These are phyloP conservation scores for Oryctes rhinoceros DNA, from an alignment of 1,140 invertebrate species.

Conservation along the genomic window DNA sequence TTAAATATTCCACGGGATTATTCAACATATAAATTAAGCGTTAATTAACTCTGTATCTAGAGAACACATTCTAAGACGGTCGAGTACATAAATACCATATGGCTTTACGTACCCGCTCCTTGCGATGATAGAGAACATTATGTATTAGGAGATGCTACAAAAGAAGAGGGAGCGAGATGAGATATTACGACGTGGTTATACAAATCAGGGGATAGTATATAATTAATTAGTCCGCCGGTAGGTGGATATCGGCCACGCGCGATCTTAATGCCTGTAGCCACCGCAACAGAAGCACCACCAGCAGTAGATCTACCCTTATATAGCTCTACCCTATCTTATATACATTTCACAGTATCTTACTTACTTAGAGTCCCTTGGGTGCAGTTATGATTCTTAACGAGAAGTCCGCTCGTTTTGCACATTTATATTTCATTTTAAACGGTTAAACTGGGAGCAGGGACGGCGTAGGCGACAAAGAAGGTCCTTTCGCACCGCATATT, in stretches of 20 bases:
- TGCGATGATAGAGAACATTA: slow-evolving; percentile 32
- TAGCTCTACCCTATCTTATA: slow-evolving; percentile 32
- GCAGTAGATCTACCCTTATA: slow-evolving; percentile 12
- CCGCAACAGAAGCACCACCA: slow-evolving; percentile 23
- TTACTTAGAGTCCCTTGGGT: slow-evolving; percentile 31
- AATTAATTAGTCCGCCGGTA: slow-evolving; percentile 49
- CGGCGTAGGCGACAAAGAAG: not conserved
- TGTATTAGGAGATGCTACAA: not conserved
- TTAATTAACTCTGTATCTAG: slow-evolving; percentile 38
- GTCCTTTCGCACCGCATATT: slow-evolving; percentile 1
- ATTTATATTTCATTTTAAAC: slow-evolving; percentile 41
- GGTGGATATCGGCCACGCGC: slow-evolving; percentile 48
- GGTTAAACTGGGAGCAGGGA: slow-evolving; percentile 19
- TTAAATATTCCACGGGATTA: slow-evolving; percentile 23
- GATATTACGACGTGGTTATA: slow-evolving; percentile 28
- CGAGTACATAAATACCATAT: slow-evolving; percentile 31
- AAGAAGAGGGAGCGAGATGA: slow-evolving; percentile 25
- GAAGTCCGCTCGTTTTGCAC: slow-evolving; percentile 34
- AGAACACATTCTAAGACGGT: slow-evolving; percentile 34
- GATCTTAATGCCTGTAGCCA: slow-evolving; percentile 49
- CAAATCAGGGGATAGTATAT: slow-evolving; percentile 39
- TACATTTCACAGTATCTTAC: slow-evolving; percentile 28
- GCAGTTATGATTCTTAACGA: slow-evolving; percentile 36
- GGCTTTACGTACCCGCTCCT: not conserved
- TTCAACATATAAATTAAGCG: slow-evolving; percentile 44